A percentile compares a stretch with the other conserved stretches of the same genome.
These are phyloP conservation scores for Drosophila peninsularis DNA, from an alignment of 2,888 invertebrate species.

Conservation along the genomic window DNA sequence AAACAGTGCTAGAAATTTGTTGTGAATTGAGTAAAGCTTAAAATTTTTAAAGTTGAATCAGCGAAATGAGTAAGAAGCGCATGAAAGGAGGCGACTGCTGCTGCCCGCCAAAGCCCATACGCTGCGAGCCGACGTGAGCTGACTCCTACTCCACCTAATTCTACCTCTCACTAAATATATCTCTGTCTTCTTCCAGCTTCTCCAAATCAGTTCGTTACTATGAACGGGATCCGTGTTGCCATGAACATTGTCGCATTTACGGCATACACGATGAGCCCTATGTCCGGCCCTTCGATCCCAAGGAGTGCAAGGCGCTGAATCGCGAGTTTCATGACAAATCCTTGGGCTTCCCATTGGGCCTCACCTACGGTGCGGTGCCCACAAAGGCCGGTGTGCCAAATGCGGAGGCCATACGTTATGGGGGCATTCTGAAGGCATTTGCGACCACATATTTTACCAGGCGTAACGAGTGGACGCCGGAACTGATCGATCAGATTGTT, in stretches of 20 bases:
- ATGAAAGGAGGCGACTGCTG: constrained; percentile 35
- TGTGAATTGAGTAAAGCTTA: constrained; percentile 2
- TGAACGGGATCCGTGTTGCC: constrained; percentile 55
- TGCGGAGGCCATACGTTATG: constrained; percentile 64
- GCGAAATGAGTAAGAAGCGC: constrained; percentile 31
- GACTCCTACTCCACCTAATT: too few relatives aligned
- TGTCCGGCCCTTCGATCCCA: constrained; percentile 44
- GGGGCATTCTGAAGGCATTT: constrained; percentile 77
- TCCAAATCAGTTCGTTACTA: constrained; percentile 20
- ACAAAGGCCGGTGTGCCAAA: constrained; percentile 49
- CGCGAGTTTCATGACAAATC: constrained; percentile 49
- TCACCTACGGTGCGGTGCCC: constrained; percentile 51
- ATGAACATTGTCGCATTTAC: constrained; percentile 57
- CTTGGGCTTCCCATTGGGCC: constrained; percentile 71
- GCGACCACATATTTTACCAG: constrained; percentile 78
- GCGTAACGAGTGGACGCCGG: constrained; percentile 74
- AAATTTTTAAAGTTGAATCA: constrained; percentile 8
- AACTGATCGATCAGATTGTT: constrained; percentile 74
- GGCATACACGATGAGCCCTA: constrained; percentile 66
- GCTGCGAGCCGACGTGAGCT: constrained; percentile 27
- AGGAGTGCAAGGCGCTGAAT: constrained; percentile 39
- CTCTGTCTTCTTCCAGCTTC: background rate
- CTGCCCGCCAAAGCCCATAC: constrained; percentile 7
- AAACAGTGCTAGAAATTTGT: constrained; percentile 16
- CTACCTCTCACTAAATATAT: background rate